Evolutionary conservation across 2,797 vertebrate species (phyloP).

Genomic region (Kryptolebias ocellatus): DNA sequence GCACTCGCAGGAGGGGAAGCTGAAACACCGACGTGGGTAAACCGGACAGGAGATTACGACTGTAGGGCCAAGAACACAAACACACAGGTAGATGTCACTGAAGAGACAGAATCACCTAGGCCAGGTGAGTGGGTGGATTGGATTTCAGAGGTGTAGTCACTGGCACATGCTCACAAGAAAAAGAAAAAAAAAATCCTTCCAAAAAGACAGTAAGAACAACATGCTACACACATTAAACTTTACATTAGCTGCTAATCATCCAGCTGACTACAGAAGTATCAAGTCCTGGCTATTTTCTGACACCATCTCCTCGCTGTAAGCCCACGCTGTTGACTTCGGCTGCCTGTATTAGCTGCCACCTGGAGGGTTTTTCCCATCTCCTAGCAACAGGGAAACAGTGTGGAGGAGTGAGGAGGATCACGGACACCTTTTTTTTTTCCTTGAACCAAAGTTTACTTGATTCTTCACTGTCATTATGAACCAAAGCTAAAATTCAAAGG

Average conservation of each 20-base stretch:
- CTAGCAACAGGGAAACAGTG: conserved; percentile 59
- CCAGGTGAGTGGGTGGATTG: background rate
- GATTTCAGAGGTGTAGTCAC: no score
- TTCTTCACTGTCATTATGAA: conserved; percentile 9
- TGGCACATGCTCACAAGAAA: no score
- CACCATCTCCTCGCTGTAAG: conserved; percentile 19
- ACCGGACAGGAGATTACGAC: conserved; percentile 90
- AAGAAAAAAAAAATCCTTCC: no score
- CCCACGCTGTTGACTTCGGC: conserved; percentile 4
- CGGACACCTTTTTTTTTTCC: conserved; percentile 7
- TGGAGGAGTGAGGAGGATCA: conserved; percentile 5
- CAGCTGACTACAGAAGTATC: no score
- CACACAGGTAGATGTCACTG: conserved; percentile 19
- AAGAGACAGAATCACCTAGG: background rate
- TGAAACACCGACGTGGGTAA: conserved; percentile 88
- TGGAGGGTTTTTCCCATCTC: conserved; percentile 41
- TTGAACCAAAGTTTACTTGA: background rate
- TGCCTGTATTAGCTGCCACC: conserved; percentile 31
- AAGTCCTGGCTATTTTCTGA: background rate
- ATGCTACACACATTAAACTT: background rate
- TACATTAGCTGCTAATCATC: background rate
- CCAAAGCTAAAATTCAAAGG: conserved; percentile 18
- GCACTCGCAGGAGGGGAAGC: conserved; percentile 90
- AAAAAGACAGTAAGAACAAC: no score
- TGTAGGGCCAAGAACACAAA: conserved; percentile 53